phyloP scores from a whole-genome alignment of 2,113 vertebrate genomes.

The Hoplias malabaricus region DNA sequence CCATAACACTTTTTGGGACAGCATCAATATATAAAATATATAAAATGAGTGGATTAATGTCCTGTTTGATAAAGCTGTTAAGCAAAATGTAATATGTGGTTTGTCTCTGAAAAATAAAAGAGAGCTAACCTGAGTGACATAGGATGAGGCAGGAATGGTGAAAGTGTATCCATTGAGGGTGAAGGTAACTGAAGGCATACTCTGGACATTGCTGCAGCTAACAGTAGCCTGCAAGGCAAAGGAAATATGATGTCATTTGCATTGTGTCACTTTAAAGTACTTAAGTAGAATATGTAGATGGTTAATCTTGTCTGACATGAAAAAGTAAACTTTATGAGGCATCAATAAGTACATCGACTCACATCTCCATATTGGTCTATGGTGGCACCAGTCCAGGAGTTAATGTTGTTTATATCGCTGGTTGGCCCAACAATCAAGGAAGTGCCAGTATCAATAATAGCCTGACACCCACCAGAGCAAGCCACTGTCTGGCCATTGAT shows the following conservation, averaged over 20 bases:
- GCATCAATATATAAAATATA: no score
- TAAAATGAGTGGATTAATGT: no score
- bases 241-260: neutral
- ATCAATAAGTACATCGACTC: constrained; percentile 49
- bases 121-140: constrained; percentile 56
- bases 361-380: constrained; percentile 61
- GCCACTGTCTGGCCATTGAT: constrained; percentile 64
- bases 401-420: constrained; percentile 64
- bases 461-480: constrained; percentile 64
- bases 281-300: neutral
- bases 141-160: constrained; percentile 58
- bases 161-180: constrained; percentile 60
- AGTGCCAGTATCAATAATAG: constrained; percentile 71
- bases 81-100: no score
- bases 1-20: no score
- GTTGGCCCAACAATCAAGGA: constrained; percentile 64
- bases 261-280: neutral
- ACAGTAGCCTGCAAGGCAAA: constrained; percentile 54
- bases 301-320: neutral
- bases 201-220: constrained; percentile 62
- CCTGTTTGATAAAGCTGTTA: no score
- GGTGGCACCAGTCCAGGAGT: constrained; percentile 59
- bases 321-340: neutral
- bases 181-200: constrained; percentile 67
- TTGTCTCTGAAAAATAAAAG: no score